Percentiles rank a stretch among this genome's conserved stretches.
These are phyloP conservation scores for Poecilia velifera DNA, from an alignment of 2,797 vertebrate genomes.

Conservation along the genomic window DNA sequence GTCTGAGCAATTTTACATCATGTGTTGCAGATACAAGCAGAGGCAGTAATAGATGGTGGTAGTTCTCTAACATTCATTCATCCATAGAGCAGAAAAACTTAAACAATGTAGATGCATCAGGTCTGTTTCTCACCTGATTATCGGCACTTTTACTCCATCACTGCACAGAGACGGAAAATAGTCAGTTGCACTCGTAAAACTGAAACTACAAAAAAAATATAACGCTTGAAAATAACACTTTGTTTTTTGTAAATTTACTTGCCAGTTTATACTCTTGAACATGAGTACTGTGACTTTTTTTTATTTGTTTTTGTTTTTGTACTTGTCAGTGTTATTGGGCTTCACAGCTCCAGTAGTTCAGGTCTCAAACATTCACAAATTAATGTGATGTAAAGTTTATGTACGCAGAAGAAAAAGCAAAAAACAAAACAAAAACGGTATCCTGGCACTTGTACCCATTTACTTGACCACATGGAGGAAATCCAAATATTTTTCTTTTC, in stretches of 20 bases:
- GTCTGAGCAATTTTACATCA: slow-evolving; percentile 31
- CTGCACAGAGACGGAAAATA: slow-evolving; percentile 11
- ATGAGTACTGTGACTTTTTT: slow-evolving; percentile 38
- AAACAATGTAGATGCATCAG: slow-evolving; percentile 16
- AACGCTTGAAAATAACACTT: background rate
- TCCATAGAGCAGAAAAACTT: slow-evolving; percentile 3
- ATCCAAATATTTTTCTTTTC: slow-evolving; percentile 39
- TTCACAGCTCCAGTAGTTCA: slow-evolving; percentile 25
- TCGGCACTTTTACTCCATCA: slow-evolving; percentile 24
- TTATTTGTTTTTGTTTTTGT: slow-evolving; percentile 7
- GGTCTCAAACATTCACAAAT: slow-evolving; percentile 31
- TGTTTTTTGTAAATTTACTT: slow-evolving; percentile 16
- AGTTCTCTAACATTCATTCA: slow-evolving; percentile 5
- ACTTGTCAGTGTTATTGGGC: slow-evolving; percentile 15
- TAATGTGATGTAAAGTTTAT: slow-evolving; percentile 42
- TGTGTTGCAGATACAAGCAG: slow-evolving; percentile 26
- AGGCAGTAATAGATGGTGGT: slow-evolving; percentile 22
- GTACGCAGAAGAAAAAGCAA: slow-evolving; percentile 8
- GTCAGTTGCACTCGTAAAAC: slow-evolving; percentile 32
- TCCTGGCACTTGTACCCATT: slow-evolving; percentile 48
- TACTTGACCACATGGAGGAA: slow-evolving; percentile 44
- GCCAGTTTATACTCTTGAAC: slow-evolving; percentile 17
- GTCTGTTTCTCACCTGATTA: slow-evolving; percentile 18
- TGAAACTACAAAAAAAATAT: slow-evolving; percentile 4
- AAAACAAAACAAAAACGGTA: slow-evolving; percentile 1